Percentiles rank a stretch among this genome's conserved stretches.
Evolutionary conservation across 2,797 vertebrate genomes (phyloP).

Genomic region (Chanos chanos): DNA sequence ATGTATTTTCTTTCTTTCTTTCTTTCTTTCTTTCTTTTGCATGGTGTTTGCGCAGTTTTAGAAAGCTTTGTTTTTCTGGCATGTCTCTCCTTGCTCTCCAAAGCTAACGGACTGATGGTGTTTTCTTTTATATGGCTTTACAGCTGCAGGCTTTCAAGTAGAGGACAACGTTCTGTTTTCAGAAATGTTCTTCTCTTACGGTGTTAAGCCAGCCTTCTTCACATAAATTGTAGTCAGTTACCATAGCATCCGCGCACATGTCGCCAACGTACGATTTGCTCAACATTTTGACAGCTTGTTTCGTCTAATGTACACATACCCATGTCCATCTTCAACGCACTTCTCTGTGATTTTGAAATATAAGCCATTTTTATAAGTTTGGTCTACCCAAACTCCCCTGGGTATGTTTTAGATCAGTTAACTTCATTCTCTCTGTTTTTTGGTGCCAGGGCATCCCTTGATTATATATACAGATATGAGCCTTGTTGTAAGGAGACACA

Average conservation of each 20-base stretch:
- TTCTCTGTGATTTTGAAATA: constrained; percentile 44
- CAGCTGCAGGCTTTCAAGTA: constrained; percentile 54
- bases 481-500: not conserved
- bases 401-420: constrained; percentile 49
- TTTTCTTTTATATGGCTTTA: constrained; percentile 64
- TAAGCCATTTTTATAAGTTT: constrained; percentile 60
- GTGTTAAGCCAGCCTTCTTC: constrained; percentile 41
- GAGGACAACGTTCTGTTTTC: constrained; percentile 44
- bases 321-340: constrained; percentile 47
- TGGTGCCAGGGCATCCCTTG: constrained; percentile 1
- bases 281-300: constrained; percentile 61
- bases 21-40: no score
- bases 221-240: constrained; percentile 58
- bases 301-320: constrained; percentile 44
- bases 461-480: not conserved
- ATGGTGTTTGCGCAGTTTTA: constrained; percentile 62
- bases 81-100: constrained; percentile 55
- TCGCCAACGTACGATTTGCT: constrained; percentile 61
- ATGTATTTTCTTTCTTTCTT: constrained; percentile 46
- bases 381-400: constrained; percentile 52
- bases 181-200: constrained; percentile 44
- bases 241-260: constrained; percentile 51
- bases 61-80: constrained; percentile 66
- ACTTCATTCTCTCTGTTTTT: constrained; percentile 52
- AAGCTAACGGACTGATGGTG: constrained; percentile 56